Conservation (phyloP, 2,113 vertebrate genomes). For the Furnarius figulus region DNA sequence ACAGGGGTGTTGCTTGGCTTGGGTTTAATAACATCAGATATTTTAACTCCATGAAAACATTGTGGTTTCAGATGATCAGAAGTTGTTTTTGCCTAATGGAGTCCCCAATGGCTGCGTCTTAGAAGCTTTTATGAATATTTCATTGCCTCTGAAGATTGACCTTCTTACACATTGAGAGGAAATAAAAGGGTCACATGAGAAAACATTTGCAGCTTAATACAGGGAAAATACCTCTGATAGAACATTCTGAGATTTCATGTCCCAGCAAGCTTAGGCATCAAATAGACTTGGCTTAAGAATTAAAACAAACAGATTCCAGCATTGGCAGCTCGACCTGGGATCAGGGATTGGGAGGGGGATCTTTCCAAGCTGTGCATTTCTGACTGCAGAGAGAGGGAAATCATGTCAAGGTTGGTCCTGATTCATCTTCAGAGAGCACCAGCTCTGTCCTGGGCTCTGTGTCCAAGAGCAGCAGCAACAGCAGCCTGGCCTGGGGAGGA, state of each 20-base stretch:
- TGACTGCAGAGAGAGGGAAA: neutral
- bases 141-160: neutral
- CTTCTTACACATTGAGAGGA: constrained; percentile 12
- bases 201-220: neutral
- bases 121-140: constrained; percentile 38
- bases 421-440: neutral
- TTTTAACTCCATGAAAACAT: neutral
- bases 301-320: neutral
- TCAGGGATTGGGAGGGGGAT: rapidly evolving
- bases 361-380: neutral
- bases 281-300: neutral
- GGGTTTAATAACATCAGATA: neutral
- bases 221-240: neutral
- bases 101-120: neutral
- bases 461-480: neutral
- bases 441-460: neutral
- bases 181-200: neutral
- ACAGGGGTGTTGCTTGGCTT: neutral
- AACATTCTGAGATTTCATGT: neutral
- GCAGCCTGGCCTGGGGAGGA: neutral
- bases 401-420: neutral
- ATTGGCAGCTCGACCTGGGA: neutral
- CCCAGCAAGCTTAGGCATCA: neutral
- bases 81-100: constrained; percentile 8
- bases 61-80: neutral